These are phyloP conservation scores for Phyllostomus hastatus DNA, from an alignment of 2,113 vertebrate genomes.

Conservation along the genomic window DNA sequence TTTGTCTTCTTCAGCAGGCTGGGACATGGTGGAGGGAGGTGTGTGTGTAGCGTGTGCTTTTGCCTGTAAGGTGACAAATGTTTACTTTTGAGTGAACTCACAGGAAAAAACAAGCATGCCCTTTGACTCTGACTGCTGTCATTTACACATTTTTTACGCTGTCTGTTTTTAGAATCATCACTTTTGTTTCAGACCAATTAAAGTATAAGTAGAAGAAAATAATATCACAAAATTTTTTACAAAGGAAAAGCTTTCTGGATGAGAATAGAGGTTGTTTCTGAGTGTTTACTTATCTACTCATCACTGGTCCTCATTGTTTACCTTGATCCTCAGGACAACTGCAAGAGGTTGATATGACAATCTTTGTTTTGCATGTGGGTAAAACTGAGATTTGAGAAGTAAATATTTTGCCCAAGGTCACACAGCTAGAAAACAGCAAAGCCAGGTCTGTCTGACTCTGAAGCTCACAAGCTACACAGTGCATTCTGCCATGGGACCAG, in stretches of 20 bases:
- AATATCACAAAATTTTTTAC: not conserved
- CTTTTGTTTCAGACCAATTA: constrained; percentile 25
- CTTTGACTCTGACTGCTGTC: not conserved
- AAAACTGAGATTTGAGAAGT: not conserved
- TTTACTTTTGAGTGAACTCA: not conserved
- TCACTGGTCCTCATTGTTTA: not conserved
- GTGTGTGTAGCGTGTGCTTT: not conserved
- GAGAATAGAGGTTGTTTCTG: not conserved
- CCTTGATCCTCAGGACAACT: not conserved
- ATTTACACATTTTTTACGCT: constrained; percentile 1
- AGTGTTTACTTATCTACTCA: not conserved
- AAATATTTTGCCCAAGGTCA: not conserved
- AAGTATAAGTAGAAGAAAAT: not conserved
- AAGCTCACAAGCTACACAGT: not conserved
- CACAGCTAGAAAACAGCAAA: not conserved
- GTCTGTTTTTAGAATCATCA: not conserved
- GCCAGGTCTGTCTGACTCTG: not conserved
- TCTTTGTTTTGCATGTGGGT: not conserved
- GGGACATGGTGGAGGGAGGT: not conserved
- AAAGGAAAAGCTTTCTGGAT: not conserved
- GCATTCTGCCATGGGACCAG: not conserved
- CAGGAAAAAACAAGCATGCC: not conserved
- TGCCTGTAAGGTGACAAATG: not conserved
- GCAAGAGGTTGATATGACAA: not conserved
- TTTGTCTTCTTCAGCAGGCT: not conserved